These are phyloP conservation scores for Pilophorus perplexus DNA, from an alignment of 2,888 invertebrate genomes.

Conservation along the genomic window DNA sequence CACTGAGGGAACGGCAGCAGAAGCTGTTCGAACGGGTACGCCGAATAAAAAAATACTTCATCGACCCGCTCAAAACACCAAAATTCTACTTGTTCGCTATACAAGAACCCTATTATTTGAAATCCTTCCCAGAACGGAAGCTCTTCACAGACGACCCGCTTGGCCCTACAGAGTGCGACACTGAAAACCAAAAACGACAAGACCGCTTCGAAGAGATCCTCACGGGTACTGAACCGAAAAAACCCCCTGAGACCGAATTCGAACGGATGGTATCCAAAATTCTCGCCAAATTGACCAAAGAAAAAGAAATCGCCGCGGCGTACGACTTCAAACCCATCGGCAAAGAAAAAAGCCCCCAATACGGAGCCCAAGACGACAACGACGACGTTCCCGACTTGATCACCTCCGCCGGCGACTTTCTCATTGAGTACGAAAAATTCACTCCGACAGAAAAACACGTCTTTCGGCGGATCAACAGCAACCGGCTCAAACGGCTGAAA, in stretches of 20 bases:
- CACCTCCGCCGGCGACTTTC: constrained; percentile 20
- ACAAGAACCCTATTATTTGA: background rate
- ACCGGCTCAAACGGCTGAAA: constrained; percentile 2
- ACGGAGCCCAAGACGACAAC: background rate
- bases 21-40: constrained; percentile 1
- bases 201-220: background rate
- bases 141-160: constrained; percentile 6
- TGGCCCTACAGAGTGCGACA: background rate
- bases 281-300: background rate
- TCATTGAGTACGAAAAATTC: background rate
- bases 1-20: background rate
- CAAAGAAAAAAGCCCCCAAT: background rate
- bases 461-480: constrained; percentile 1
- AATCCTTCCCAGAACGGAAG: constrained; percentile 19
- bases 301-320: background rate
- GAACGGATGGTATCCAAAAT: constrained; percentile 22
- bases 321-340: background rate
- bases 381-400: constrained; percentile 13
- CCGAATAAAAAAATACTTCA: background rate
- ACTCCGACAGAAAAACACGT: background rate
- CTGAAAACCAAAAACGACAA: background rate
- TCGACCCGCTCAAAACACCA: constrained; percentile 12
- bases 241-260: background rate
- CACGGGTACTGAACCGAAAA: no score
- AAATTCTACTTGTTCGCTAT: constrained; percentile 17